Conservation (phyloP, 1,140 invertebrate species). For the Fopius arisanus region DNA sequence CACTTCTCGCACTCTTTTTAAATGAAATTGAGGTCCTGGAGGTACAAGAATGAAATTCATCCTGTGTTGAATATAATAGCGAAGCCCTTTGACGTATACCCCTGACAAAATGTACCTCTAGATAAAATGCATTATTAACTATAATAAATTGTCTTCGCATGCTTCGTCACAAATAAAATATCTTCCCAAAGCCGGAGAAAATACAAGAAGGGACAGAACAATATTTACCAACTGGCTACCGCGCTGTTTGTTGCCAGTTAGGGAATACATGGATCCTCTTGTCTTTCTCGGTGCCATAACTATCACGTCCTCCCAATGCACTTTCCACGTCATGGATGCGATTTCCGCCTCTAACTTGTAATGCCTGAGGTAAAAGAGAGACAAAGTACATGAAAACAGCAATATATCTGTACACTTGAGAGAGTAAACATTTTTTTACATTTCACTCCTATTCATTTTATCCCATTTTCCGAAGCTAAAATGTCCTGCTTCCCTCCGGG, state of each 20-base stretch:
- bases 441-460: not conserved
- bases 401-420: not conserved
- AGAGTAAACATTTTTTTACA: not conserved
- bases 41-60: too few species aligned
- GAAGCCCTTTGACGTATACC: too few species aligned
- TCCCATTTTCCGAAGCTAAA: not conserved
- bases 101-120: too few species aligned
- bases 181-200: not conserved
- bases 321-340: slow-evolving; percentile 94
- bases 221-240: slow-evolving; percentile 71
- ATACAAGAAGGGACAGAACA: not conserved
- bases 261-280: slow-evolving; percentile 72
- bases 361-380: slow-evolving; percentile 69
- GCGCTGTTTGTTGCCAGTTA: slow-evolving; percentile 64
- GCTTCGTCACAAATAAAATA: not conserved
- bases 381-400: not conserved
- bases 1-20: too few species aligned
- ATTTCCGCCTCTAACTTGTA: slow-evolving; percentile 93
- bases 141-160: too few species aligned
- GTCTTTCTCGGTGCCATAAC: slow-evolving; percentile 55
- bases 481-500: too few species aligned
- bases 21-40: too few species aligned
- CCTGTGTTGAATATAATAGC: too few species aligned
- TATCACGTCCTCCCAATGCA: slow-evolving; percentile 83
- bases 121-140: too few species aligned